Base-by-base conservation (phyloP, 2,888 invertebrate genomes). In the Prosopocoilus inquinatus region DNA sequence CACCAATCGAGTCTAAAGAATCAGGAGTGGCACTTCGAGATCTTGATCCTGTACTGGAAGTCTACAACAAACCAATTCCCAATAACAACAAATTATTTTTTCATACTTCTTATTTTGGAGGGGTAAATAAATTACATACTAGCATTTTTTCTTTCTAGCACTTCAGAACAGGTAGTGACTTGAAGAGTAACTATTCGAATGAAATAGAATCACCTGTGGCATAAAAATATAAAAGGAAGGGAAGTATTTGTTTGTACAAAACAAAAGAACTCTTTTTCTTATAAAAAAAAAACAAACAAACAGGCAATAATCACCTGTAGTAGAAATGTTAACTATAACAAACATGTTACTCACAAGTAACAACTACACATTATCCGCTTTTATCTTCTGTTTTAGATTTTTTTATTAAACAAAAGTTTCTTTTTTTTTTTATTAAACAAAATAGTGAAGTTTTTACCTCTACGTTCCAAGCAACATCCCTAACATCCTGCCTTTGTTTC, bases 11-110 rank as follows among this genome's bases (percentile, higher is more conserved):
- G 78, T 92, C 92, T 72, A 93, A 78, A 33, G 92, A 93, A 80
- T 93, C 93, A 28, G 93, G 93, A 53, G 93, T 93, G 62, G 91
- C 93, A 75, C 91, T 92, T 62, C 93, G 86, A 62, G 92, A 91
- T 75, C 91, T 79, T 65, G 90, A 90, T 65, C 90, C 91, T 72
- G 91, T 91, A 68, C 87, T 87, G 61, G 90, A 90, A 75, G 87
- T 84, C 86, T 87, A 76, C 9, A 80, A 47, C 8, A 13, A 11
- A 54, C 33, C 11, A 33, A 45, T 45, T 2, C 38, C 2, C 46
- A 36, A 43, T 41, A 9, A 34, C 9, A 34, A 49, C 9, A 34
- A 49, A 32, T 46, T 9, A 12, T 36, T 43, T 35, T 50, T 35
- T 47, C n/a, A n/a, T n/a, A n/a, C n/a, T 12, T 9, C 13, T 16